Conservation (phyloP, 2,797 vertebrate species). For the Phataginus tricuspis region DNA sequence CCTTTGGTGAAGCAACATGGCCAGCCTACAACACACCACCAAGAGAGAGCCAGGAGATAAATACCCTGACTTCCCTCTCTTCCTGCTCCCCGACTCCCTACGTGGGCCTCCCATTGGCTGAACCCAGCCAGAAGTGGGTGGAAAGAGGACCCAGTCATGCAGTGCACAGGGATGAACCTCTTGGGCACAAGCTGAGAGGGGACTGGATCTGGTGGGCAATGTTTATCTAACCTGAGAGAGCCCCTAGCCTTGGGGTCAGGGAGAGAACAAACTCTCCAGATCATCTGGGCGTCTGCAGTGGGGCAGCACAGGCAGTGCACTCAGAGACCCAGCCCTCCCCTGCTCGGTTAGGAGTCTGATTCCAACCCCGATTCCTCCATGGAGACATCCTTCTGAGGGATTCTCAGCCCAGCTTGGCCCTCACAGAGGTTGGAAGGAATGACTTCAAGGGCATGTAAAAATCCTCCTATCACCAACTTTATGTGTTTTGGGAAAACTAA, state of each 20-base stretch:
- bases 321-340: neutral
- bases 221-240: neutral
- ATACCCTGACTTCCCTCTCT: neutral
- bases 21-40: neutral
- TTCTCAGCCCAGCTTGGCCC: neutral
- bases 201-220: neutral
- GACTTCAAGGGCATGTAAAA: neutral
- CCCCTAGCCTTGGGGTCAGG: neutral
- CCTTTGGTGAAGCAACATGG: neutral
- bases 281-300: too few relatives aligned
- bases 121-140: neutral
- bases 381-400: neutral
- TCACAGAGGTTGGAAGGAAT: neutral
- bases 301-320: neutral
- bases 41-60: neutral
- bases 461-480: neutral
- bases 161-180: neutral
- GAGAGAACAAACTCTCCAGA: neutral
- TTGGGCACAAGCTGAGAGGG: neutral
- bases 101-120: neutral
- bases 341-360: neutral
- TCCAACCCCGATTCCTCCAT: neutral
- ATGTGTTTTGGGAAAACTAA: neutral
- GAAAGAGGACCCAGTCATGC: neutral
- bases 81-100: neutral